Base-by-base conservation (phyloP, 1,140 invertebrate species). In the Onthophagus taurus region DNA sequence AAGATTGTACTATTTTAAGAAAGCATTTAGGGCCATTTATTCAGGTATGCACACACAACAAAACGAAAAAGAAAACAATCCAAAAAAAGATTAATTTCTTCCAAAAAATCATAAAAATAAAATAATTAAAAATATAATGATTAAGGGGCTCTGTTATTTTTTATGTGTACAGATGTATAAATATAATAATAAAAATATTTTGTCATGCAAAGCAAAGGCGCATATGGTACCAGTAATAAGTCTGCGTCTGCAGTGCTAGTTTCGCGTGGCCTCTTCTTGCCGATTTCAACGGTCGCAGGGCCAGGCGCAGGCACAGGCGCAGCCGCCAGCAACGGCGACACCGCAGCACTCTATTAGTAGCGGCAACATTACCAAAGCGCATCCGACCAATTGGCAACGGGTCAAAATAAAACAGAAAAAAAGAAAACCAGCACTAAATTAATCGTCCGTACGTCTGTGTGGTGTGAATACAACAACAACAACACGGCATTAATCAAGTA, bases 211-310 rank as follows among this genome's bases (percentile, higher is more conserved):
- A 74, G 77, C 76, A 76, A 23, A 67, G 72, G 57, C 54, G 61
- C 57, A 57, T 56, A 54, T 72, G 80, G 83, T 89, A 89, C 86
- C 86, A 89, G 83, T 82, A 89, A 78, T 76, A 89, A 75, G 76
- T 89, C 86, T 72, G 84, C 83, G 70, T 80, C 63, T 53, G 63
- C 61, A 54, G 63, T 61, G 66, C 71, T 77, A 74, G 79, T 77
- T 72, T 84, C 81, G 71, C 80, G 79, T 71, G 78, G 75, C 71
- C 81, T 79, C 78, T 89, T 89, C 83, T 88, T 87, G 77, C 83
- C 83, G 70, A 83, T 76, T 74, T 81, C 78, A 66, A 76, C 71
- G 67, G 77, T 74, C 53, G 66, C 65, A n/a, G n/a, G n/a, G n/a
- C n/a, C n/a, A n/a, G n/a, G n/a, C 49, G 70, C 65, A 52, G 70